These are phyloP conservation scores for Megalurothrips usitatus DNA, from an alignment of 2,888 invertebrate genomes.

Conservation along the genomic window DNA sequence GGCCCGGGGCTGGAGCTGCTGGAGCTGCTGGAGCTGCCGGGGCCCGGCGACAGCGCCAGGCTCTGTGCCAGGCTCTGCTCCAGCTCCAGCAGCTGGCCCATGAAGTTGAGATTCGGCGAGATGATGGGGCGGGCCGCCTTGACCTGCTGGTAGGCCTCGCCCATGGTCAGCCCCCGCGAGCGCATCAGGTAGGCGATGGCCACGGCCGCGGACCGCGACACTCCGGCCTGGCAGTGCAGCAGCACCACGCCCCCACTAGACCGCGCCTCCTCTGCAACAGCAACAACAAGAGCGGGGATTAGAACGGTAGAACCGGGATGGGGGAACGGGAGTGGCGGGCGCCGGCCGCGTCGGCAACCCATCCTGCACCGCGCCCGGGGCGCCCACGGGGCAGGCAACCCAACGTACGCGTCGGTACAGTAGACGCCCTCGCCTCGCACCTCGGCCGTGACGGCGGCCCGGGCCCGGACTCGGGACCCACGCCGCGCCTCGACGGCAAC, in stretches of 20 bases:
- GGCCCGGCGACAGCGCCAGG: slow-evolving; percentile 30
- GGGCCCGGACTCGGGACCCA: too few species aligned
- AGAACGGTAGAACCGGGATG: not conserved
- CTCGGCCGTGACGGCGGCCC: too few species aligned
- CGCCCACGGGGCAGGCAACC: not conserved
- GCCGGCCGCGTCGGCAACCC: not conserved
- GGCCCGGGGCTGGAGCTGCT: slow-evolving; percentile 29
- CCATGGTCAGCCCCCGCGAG: slow-evolving; percentile 72
- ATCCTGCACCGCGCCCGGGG: not conserved
- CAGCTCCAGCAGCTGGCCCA: slow-evolving; percentile 81
- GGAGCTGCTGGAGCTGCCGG: slow-evolving; percentile 28
- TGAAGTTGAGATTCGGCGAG: slow-evolving; percentile 92
- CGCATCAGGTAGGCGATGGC: slow-evolving; percentile 94
- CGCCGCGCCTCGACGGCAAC: too few species aligned
- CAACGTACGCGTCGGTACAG: not conserved
- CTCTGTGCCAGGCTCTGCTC: slow-evolving; percentile 61
- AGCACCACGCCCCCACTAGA: slow-evolving; percentile 69
- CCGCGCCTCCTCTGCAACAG: slow-evolving; percentile 64
- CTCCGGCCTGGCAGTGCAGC: slow-evolving; percentile 93
- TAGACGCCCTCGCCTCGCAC: not conserved
- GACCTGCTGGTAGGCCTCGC: slow-evolving; percentile 83
- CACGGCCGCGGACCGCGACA: slow-evolving; percentile 89
- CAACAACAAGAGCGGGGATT: slow-evolving; percentile 39
- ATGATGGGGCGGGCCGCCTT: slow-evolving; percentile 82
- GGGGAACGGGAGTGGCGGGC: not conserved